These are phyloP conservation scores for Odontamblyopus rebecca DNA, from an alignment of 2,797 vertebrate genomes.

Conservation along the genomic window DNA sequence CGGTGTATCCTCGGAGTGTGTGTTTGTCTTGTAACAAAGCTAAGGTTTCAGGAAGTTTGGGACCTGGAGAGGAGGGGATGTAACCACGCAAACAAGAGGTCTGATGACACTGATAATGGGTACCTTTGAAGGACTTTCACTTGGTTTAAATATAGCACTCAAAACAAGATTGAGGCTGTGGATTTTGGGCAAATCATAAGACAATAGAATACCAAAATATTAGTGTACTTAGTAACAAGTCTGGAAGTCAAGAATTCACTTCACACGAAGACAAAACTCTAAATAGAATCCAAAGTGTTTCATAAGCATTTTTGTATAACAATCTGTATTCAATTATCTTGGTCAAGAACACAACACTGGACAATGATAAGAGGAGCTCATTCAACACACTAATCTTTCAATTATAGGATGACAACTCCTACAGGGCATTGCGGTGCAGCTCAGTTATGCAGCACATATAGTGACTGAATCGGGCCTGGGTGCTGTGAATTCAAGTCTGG, in stretches of 20 bases:
- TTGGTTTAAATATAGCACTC: conserved; percentile 22
- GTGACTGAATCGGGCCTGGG: neutral
- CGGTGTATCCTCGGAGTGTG: conserved; percentile 63
- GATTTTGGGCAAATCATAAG: neutral
- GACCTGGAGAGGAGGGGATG: conserved; percentile 53
- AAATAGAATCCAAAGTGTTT: neutral
- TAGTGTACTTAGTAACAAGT: too few species aligned
- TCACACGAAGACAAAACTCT: too few species aligned
- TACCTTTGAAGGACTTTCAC: conserved; percentile 37
- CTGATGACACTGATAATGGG: conserved; percentile 48
- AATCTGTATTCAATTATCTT: neutral
- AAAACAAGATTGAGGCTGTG: conserved; percentile 7
- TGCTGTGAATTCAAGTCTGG: neutral
- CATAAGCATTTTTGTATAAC: neutral
- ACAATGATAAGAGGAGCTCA: neutral
- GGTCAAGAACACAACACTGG: neutral
- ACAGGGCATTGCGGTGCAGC: neutral
- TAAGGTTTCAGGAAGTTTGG: conserved; percentile 73
- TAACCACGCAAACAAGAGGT: conserved; percentile 44
- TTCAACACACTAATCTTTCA: neutral
- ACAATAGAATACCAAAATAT: neutral
- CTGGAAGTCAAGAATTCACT: too few species aligned
- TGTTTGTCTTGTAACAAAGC: conserved; percentile 60
- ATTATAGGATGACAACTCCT: neutral
- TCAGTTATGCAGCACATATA: neutral